Conservation (phyloP, 2,113 vertebrate genomes). For the Ictalurus furcatus region DNA sequence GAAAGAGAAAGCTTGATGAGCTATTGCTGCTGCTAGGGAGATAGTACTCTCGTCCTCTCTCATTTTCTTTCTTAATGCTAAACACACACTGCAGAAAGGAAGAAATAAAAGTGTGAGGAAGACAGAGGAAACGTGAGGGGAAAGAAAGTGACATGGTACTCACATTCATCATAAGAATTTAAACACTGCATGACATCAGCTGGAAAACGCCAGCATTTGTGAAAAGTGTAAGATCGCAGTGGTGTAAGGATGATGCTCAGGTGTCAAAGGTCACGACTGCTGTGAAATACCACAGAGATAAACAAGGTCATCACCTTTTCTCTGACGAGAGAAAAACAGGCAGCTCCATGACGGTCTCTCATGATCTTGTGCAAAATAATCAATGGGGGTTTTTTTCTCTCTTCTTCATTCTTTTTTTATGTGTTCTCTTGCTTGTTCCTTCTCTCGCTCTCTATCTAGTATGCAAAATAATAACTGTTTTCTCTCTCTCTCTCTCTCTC, state of each 20-base stretch:
- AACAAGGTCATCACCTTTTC: slow-evolving; percentile 4
- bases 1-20: slow-evolving; percentile 72
- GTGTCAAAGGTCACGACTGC: slow-evolving; percentile 10
- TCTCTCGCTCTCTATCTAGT: not conserved
- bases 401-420: not conserved
- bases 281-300: slow-evolving; percentile 9
- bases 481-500: not conserved
- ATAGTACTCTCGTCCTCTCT: slow-evolving; percentile 31
- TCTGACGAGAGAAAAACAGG: not conserved
- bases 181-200: slow-evolving; percentile 2
- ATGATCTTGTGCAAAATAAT: slow-evolving; percentile 1
- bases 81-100: not conserved
- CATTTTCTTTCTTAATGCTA: not conserved
- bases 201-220: not conserved
- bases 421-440: not conserved
- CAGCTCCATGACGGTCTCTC: not conserved
- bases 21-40: slow-evolving; percentile 70
- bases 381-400: not conserved
- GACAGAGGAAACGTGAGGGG: not conserved
- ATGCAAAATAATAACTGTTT: not conserved
- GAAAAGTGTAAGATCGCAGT: not conserved
- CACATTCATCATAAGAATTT: not conserved
- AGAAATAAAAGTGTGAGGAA: not conserved
- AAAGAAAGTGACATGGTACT: not conserved
- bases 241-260: not conserved